Conservation (phyloP, 2,888 invertebrate genomes). For the Eumacrocentrus americanus region DNA sequence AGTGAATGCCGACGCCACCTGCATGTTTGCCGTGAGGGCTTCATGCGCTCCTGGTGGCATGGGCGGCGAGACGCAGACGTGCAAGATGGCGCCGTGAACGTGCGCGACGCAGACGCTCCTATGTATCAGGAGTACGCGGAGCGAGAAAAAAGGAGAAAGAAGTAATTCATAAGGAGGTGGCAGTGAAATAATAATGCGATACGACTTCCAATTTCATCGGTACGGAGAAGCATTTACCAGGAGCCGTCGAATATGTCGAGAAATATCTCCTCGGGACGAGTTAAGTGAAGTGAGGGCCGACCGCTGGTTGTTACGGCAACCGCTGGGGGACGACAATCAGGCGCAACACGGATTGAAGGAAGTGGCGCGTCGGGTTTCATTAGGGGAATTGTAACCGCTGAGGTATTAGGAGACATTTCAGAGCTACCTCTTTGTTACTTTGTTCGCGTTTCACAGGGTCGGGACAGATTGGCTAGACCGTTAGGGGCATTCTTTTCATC, state of each 20-base stretch:
- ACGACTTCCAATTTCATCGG: not conserved
- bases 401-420: not conserved
- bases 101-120: constrained; percentile 44
- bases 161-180: not conserved
- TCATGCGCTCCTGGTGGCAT: constrained; percentile 53
- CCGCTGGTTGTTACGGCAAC: not conserved
- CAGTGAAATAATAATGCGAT: not conserved
- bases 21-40: too few relatives aligned
- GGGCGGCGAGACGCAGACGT: constrained; percentile 60
- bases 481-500: not conserved
- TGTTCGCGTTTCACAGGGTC: too few relatives aligned
- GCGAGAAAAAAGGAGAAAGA: not conserved
- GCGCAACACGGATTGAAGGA: not conserved
- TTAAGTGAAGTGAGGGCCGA: too few relatives aligned
- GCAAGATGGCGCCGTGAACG: constrained; percentile 55
- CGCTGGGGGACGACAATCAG: not conserved
- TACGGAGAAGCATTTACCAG: not conserved
- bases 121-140: constrained; percentile 13
- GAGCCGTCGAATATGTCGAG: not conserved
- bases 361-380: not conserved
- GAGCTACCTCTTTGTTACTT: too few relatives aligned
- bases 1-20: constrained; percentile 13
- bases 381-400: not conserved
- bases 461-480: too few relatives aligned
- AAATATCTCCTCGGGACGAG: not conserved